Evolutionary conservation across 2,797 vertebrate genomes (phyloP).

Genomic region (Thalassophryne amazonica): DNA sequence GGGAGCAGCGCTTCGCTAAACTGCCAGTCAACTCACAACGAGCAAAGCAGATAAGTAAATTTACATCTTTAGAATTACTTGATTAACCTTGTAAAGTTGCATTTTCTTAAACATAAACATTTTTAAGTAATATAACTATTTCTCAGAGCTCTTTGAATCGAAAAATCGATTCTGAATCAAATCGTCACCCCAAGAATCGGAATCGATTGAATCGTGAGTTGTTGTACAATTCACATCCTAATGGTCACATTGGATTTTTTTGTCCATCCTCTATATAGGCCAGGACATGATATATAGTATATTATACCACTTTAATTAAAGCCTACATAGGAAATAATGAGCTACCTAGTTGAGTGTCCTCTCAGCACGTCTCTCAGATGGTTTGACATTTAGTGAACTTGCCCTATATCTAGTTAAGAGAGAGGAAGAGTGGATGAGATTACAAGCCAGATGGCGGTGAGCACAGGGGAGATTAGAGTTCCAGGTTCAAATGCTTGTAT

Average conservation of each 20-base stretch:
- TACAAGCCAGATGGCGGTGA: constrained; percentile 55
- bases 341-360: constrained; percentile 30
- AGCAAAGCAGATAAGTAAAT: too few relatives aligned
- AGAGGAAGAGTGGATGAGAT: constrained; percentile 22
- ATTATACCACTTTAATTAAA: constrained; percentile 41
- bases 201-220: too few relatives aligned
- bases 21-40: too few relatives aligned
- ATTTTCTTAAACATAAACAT: too few relatives aligned
- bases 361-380: constrained; percentile 48
- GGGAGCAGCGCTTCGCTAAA: too few relatives aligned
- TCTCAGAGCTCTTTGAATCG: too few relatives aligned
- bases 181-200: too few relatives aligned
- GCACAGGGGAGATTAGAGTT: constrained; percentile 49
- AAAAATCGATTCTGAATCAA: too few relatives aligned
- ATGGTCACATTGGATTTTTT: constrained; percentile 25
- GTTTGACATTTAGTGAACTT: constrained; percentile 60
- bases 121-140: too few relatives aligned
- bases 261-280: constrained; percentile 2
- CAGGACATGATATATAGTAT: constrained; percentile 23
- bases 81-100: too few relatives aligned
- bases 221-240: too few relatives aligned
- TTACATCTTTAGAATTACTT: too few relatives aligned
- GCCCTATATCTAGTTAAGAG: constrained; percentile 10
- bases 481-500: constrained; percentile 40
- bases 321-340: constrained; percentile 44